These are phyloP conservation scores for Apodemus sylvaticus DNA, from an alignment of 2,113 vertebrate species.

Conservation along the genomic window DNA sequence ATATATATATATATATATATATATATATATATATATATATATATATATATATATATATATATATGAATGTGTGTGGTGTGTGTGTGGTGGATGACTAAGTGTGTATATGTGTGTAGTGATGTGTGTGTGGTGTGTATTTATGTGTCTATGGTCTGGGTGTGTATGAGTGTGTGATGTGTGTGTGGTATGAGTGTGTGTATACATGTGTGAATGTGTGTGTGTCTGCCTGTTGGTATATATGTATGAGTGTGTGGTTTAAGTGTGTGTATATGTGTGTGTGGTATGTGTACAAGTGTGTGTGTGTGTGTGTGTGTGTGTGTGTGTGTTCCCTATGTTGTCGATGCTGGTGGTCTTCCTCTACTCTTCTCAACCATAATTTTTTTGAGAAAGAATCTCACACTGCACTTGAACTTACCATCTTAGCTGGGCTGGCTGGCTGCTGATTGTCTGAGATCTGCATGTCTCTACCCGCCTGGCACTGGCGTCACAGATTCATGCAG, in stretches of 20 bases:
- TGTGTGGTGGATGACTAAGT: not conserved
- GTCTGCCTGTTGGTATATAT: no score
- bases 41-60: no score
- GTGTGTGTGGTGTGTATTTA: no score
- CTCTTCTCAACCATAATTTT: not conserved
- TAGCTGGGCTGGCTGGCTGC: not conserved
- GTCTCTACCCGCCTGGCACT: not conserved
- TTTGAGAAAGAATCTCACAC: not conserved
- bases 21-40: no score
- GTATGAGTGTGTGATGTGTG: not conserved
- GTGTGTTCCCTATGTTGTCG: not conserved
- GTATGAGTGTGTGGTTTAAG: no score
- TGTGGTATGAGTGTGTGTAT: no score
- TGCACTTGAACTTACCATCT: not conserved
- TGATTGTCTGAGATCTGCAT: not conserved
- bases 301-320: not conserved
- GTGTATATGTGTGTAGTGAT: no score
- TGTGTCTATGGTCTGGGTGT: no score
- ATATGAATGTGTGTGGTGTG: not conserved
- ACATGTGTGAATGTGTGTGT: no score
- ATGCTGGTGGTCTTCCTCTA: not conserved
- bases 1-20: no score
- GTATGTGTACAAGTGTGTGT: not conserved
- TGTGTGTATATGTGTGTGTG: no score
- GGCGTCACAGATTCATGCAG: no score